Evolutionary conservation across 2,888 invertebrate species (phyloP).

Genomic region (Agriotes lineatus): DNA sequence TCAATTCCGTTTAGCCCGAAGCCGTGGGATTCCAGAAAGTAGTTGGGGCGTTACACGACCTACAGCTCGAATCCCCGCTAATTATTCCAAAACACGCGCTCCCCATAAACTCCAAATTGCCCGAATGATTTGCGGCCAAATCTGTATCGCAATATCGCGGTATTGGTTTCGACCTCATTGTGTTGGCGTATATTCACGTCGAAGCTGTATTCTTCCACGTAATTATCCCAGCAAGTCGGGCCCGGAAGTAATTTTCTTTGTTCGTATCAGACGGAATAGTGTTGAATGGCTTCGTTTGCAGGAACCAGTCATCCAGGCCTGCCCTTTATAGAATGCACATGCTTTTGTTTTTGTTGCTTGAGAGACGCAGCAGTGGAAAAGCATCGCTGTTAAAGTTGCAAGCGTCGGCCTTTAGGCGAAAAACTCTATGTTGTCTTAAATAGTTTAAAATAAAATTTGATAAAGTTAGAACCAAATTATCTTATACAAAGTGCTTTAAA

Average conservation of each 20-base stretch:
- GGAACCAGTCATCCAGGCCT: too few species aligned
- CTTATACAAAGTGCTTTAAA: too few species aligned
- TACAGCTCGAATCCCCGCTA: slow-evolving; percentile 6
- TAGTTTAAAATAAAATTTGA: too few species aligned
- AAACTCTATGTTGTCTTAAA: too few species aligned
- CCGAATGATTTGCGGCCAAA: slow-evolving; percentile 23
- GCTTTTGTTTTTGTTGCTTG: too few species aligned
- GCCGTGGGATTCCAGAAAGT: too few species aligned
- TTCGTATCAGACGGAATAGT: slow-evolving; percentile 6
- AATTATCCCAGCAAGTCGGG: slow-evolving; percentile 21
- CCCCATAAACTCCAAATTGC: slow-evolving; percentile 10
- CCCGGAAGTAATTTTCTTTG: slow-evolving; percentile 32
- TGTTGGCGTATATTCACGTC: neutral
- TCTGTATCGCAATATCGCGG: slow-evolving; percentile 18
- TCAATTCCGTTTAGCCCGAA: too few species aligned
- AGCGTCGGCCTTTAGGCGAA: too few species aligned
- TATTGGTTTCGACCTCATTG: slow-evolving; percentile 21
- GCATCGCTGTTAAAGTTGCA: too few species aligned
- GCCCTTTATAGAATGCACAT: too few species aligned
- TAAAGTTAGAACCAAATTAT: too few species aligned
- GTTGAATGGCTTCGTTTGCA: slow-evolving; percentile 20
- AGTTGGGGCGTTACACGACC: neutral
- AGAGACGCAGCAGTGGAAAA: too few species aligned
- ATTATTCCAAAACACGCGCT: slow-evolving; percentile 23
- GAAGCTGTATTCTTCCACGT: slow-evolving; percentile 18